Base-by-base conservation (phyloP, 2,797 vertebrate genomes). In the Epinephelus coioides region DNA sequence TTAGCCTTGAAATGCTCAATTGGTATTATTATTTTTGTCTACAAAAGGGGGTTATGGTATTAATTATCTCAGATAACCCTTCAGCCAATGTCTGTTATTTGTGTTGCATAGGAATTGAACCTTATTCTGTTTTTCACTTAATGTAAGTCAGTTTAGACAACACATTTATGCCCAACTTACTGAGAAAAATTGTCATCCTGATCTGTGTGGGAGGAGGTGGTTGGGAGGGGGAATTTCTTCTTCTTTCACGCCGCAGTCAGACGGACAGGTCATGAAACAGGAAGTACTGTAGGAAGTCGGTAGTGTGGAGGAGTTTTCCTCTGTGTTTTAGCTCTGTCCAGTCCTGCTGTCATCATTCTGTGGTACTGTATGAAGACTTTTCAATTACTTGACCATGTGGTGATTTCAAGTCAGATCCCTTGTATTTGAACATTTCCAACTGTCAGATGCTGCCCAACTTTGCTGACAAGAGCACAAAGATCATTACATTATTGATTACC, bases 211-310 rank as follows among this genome's bases (percentile, higher is more conserved):
- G 73, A 57, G 55, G 56, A 34, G 1, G 38, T 47, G 30, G 68
- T 74, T 64, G 34, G 47, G 60, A 18, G 27, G 59, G 61, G 56
- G 65, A 57, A 21, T 38, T 38, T 23, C 47, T 55, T 47, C 38
- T 13, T 57, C 10, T 53, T 38, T 57, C 46, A 34, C 34, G 34
- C 34, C 34, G 40, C 18, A 27, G n/a, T 65, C 51, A 79, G 75
- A 44, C 74, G 76, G 40, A 79, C 7, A 73, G 18, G 38, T 78
- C 69, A 72, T 61, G 34, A 79, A 79, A 83, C 73, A 82, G 78
- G 73, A 86, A 82, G 70, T 61, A 25, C 40, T 72, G 47, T 53
- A 19, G 78, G 72, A 85, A 81, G 76, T 71, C 64, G 44, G 47
- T 25, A 55, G 44, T 46, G 46, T 51, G 73, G 67, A 78, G 77